Percentiles rank a stretch among this genome's conserved stretches.
These are phyloP conservation scores for Drosophila algonquin DNA, from an alignment of 2,888 invertebrate species.

Conservation along the genomic window DNA sequence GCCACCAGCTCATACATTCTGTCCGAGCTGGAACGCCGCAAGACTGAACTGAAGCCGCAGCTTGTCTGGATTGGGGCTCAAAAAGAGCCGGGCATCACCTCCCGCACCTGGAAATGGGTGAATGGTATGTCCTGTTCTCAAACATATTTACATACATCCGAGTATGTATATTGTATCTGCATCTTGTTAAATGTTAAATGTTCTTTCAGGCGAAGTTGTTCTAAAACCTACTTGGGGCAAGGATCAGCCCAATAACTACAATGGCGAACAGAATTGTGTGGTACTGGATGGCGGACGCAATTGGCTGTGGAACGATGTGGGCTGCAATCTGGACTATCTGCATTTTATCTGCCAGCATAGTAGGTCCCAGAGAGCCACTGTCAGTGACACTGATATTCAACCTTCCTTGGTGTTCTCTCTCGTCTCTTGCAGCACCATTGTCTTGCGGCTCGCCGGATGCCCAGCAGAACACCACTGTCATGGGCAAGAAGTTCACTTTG, in stretches of 20 bases:
- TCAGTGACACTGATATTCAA: neutral
- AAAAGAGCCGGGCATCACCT: conserved; percentile 92
- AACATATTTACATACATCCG: too few species aligned
- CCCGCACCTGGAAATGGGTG: conserved; percentile 95
- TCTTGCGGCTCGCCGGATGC: conserved; percentile 95
- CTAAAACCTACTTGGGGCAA: conserved; percentile 94
- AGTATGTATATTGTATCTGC: too few species aligned
- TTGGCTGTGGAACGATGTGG: conserved; percentile 98
- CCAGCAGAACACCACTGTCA: conserved; percentile 91
- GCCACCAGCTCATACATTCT: conserved; percentile 85
- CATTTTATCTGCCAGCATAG: conserved; percentile 97
- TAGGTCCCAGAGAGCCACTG: conserved; percentile 85
- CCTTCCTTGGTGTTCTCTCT: neutral
- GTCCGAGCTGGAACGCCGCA: conserved; percentile 92
- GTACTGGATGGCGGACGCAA: conserved; percentile 94
- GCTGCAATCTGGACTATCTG: conserved; percentile 95
- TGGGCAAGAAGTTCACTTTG: conserved; percentile 88
- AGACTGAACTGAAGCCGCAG: conserved; percentile 91
- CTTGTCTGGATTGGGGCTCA: conserved; percentile 96
- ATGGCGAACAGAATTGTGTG: conserved; percentile 97
- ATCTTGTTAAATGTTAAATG: too few species aligned
- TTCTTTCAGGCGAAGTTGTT: conserved; percentile 88
- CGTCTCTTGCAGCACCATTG: conserved; percentile 87
- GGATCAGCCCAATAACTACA: conserved; percentile 97
- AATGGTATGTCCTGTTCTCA: conserved; percentile 86